Evolutionary conservation across 2,797 vertebrate species (phyloP).

Genomic region (Pagetopsis macropterus): DNA sequence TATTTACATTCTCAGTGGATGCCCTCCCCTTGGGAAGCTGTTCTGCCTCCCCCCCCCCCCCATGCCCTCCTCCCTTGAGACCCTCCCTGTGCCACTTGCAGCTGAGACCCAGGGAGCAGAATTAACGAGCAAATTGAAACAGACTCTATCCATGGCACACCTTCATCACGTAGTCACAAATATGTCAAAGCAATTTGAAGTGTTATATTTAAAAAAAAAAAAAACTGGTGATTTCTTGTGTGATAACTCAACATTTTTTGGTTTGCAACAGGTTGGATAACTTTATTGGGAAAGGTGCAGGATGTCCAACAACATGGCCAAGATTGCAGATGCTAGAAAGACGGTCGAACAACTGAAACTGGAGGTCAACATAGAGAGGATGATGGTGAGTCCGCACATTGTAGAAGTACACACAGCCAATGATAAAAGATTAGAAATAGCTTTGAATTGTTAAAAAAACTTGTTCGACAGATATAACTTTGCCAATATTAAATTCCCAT

Average conservation of each 20-base stretch:
- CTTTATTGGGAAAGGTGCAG: conserved; percentile 24
- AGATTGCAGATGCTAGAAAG: conserved; percentile 92
- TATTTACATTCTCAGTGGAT: conserved; percentile 64
- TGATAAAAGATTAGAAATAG: not conserved
- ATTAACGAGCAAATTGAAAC: conserved; percentile 83
- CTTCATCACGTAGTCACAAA: not conserved
- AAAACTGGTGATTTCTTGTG: not conserved
- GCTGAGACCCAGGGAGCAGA: conserved; percentile 82
- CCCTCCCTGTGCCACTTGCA: conserved; percentile 73
- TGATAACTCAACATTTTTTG: conserved; percentile 1
- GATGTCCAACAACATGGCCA: conserved; percentile 96
- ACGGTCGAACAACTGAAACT: conserved; percentile 92
- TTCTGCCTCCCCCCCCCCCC: conserved; percentile 57
- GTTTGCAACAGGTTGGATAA: conserved; percentile 46
- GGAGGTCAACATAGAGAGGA: conserved; percentile 93
- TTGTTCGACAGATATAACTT: not conserved
- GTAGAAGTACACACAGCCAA: not conserved
- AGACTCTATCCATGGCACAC: conserved; percentile 40
- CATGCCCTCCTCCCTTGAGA: conserved; percentile 73
- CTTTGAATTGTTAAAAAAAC: not conserved
- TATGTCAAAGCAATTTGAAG: not conserved
- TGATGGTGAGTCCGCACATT: conserved; percentile 85
- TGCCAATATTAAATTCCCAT: too few relatives aligned
- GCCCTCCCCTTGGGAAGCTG: conserved; percentile 58
- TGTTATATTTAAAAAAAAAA: not conserved